Base-by-base conservation (phyloP, 2,113 vertebrate genomes). In the Gymnobelideus leadbeateri region DNA sequence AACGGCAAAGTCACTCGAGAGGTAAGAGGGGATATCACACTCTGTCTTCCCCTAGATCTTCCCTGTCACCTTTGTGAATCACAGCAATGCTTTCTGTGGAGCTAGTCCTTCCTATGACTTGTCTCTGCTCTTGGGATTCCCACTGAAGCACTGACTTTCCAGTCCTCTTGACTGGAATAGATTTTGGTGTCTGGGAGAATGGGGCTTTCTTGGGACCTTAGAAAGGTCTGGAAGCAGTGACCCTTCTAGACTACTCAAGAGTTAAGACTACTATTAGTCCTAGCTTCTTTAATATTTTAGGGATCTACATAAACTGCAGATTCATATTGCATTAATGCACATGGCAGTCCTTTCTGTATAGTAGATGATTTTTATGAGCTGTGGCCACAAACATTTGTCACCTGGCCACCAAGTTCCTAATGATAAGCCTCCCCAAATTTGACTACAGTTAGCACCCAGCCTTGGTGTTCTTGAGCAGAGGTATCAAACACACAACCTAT, bases 1-100 rank as follows among this genome's bases (percentile, higher is more conserved):
- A 99, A 99, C 3, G 99, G 99, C 98, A 99, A 99, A 99, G 99
- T 99, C 98, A 99, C 99, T n/a, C 99, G 99, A 23, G 99, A 99
- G 99, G 99, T 99, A 98, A 99, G 98, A 90, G 91, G 92, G 23
- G 11, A n/a, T 57, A 49, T 84, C n/a, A 11, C 2, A 14, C 31
- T 50, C 68, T 92, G 43, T 28, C 16, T 1, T 49, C 46, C 25
- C 37, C 49, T 46, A 25, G 57, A 93, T 93, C 89, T 93, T 84
- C 89, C 93, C 14, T 92, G 37, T 92, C 26, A 96, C 77, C 53
- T 43, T 37, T 92, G 50, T 92, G 50, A 92, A 61, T n/a, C 92
- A 93, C 89, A 84, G n/a, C 50, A 55, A 47, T 55, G 91, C 89
- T 51, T 96, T n/a, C 68, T n/a, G 19, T 7, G 37, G 37, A 77